phyloP scores from a whole-genome alignment of 2,888 invertebrate species.

The Argynnis bischoffii region DNA sequence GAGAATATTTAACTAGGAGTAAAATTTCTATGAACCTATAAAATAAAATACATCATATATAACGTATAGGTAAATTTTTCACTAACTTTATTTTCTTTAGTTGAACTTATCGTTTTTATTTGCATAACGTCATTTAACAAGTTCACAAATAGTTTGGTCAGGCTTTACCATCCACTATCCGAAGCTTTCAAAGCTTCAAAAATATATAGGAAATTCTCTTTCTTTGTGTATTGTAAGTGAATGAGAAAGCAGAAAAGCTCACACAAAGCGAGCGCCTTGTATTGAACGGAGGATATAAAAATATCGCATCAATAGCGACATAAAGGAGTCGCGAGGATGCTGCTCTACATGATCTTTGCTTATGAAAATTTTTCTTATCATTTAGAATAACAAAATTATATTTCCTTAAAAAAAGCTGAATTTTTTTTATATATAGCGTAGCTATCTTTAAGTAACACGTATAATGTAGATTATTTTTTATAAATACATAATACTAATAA shows the following conservation, averaged over 20 bases:
- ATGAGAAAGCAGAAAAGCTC: constrained; percentile 21
- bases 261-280: constrained; percentile 40
- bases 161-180: not conserved
- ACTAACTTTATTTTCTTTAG: too few species aligned
- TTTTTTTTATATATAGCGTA: not conserved
- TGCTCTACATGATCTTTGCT: constrained; percentile 11
- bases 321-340: constrained; percentile 53
- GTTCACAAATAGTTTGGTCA: too few species aligned
- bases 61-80: too few species aligned
- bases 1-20: too few species aligned
- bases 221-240: constrained; percentile 26
- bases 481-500: too few species aligned
- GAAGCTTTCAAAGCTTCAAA: not conserved
- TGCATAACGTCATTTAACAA: too few species aligned
- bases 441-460: too few species aligned
- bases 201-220: constrained; percentile 13
- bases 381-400: not conserved
- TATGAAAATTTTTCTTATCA: constrained; percentile 29
- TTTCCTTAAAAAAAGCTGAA: too few species aligned
- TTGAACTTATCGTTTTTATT: too few species aligned
- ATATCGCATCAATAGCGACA: constrained; percentile 74
- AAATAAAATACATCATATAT: too few species aligned
- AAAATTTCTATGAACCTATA: too few species aligned
- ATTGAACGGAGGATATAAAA: constrained; percentile 74
- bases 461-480: too few species aligned